Percentiles rank a stretch among this genome's conserved stretches.
Conservation (phyloP, 30 jellyfish, hydroid and myxozoan species). For the Morbakka virulenta region DNA sequence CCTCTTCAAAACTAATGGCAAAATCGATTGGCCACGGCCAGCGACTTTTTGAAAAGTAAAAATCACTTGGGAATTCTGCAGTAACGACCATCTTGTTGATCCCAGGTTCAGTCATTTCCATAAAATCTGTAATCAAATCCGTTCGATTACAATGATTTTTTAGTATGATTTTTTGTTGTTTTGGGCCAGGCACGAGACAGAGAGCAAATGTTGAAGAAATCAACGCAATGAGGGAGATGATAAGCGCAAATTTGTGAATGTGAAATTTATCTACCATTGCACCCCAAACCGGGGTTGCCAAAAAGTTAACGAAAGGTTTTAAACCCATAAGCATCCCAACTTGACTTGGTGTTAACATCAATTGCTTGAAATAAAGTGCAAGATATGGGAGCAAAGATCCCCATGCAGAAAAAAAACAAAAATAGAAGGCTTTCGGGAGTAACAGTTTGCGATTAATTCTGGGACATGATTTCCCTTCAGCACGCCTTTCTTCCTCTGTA, state of each 20-base stretch:
- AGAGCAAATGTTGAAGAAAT: conserved; percentile 75
- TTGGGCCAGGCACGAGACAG: conserved; percentile 94
- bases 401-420: conserved; percentile 93
- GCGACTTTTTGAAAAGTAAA: conserved; percentile 79
- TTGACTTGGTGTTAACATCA: conserved; percentile 91
- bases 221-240: conserved; percentile 77
- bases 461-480: conserved; percentile 72
- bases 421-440: conserved; percentile 81
- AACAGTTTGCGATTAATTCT: conserved; percentile 80
- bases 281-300: conserved; percentile 98
- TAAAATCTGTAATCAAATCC: conserved; percentile 74
- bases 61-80: conserved; percentile 61
- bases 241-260: conserved; percentile 66
- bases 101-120: conserved; percentile 85
- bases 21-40: conserved; percentile 99
- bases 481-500: conserved; percentile 88
- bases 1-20: conserved; percentile 72
- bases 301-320: conserved; percentile 85
- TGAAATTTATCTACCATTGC: conserved; percentile 81
- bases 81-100: conserved; percentile 87
- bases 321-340: conserved; percentile 95
- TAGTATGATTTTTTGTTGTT: conserved; percentile 76
- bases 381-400: conserved; percentile 89
- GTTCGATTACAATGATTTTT: conserved; percentile 94
- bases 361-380: conserved; percentile 89